Conservation (phyloP, 30 jellyfish, hydroid and myxozoan species). For the Hydractinia echinata region DNA sequence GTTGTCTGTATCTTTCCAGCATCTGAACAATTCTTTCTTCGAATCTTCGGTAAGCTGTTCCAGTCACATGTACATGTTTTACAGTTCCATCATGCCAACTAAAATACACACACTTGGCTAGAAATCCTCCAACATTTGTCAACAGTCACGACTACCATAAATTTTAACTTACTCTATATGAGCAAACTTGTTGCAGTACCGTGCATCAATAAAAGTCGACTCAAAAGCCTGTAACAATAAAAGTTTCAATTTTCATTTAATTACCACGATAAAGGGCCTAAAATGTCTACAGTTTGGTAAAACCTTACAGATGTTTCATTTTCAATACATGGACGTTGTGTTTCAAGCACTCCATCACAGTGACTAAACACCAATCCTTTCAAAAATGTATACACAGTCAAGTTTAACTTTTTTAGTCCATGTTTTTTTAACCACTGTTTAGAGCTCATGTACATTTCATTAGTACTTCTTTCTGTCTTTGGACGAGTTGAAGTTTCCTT, state of each 20-base stretch:
- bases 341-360: conserved; percentile 80
- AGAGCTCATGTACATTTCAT: conserved; percentile 77
- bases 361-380: conserved; percentile 64
- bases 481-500: not conserved
- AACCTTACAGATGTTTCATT: no score
- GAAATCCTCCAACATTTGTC: not conserved
- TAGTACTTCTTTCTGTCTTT: not conserved
- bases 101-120: not conserved
- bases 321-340: conserved; percentile 1
- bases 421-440: conserved; percentile 80
- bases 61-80: conserved; percentile 90
- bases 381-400: conserved; percentile 58
- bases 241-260: not conserved
- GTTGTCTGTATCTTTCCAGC: conserved; percentile 54
- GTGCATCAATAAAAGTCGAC: conserved; percentile 56
- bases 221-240: conserved; percentile 35
- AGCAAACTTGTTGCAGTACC: conserved; percentile 77
- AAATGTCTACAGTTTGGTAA: no score
- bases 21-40: conserved; percentile 53
- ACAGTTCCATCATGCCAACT: conserved; percentile 91
- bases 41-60: conserved; percentile 67
- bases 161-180: conserved; percentile 58
- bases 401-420: conserved; percentile 61
- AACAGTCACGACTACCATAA: no score
- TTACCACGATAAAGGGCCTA: no score